Evolutionary conservation across 1,140 invertebrate genomes (phyloP).

Genomic region (Hylyphantes graminicola): DNA sequence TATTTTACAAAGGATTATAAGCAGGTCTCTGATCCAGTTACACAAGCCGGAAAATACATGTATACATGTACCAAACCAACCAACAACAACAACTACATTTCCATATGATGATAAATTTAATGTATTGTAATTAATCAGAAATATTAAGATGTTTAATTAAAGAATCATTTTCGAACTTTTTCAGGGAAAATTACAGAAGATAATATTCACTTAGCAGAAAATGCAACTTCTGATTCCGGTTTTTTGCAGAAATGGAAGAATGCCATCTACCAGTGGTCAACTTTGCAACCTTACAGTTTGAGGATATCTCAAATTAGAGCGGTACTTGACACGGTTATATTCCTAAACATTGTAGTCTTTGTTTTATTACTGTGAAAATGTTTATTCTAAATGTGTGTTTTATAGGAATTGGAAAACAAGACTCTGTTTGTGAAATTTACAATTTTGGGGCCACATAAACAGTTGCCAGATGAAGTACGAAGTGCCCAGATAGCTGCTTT

Average conservation of each 20-base stretch:
- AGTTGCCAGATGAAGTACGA: neutral
- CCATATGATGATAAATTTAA: too few species aligned
- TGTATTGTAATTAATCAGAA: too few species aligned
- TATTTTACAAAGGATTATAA: too few species aligned
- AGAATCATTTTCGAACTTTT: neutral
- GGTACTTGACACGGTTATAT: neutral
- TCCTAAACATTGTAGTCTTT: neutral
- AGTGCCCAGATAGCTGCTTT: neutral
- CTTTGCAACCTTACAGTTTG: neutral
- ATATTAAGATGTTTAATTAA: too few species aligned
- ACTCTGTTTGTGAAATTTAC: constrained; percentile 16
- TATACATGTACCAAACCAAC: too few species aligned
- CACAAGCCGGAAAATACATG: too few species aligned
- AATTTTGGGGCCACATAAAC: constrained; percentile 11
- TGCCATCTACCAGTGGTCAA: neutral
- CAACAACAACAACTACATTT: too few species aligned
- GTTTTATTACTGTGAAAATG: neutral
- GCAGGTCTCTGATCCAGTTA: too few species aligned
- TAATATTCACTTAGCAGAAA: neutral
- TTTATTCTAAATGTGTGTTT: constrained; percentile 8
- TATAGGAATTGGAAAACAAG: neutral
- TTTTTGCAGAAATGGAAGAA: constrained; percentile 44
- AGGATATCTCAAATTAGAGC: constrained; percentile 16
- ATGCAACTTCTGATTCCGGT: constrained; percentile 17
- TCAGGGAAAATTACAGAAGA: constrained; percentile 23